Evolutionary conservation across 35 echinoderm and acorn worm species (phyloP).

Genomic region (Ophioderma brevispina): DNA sequence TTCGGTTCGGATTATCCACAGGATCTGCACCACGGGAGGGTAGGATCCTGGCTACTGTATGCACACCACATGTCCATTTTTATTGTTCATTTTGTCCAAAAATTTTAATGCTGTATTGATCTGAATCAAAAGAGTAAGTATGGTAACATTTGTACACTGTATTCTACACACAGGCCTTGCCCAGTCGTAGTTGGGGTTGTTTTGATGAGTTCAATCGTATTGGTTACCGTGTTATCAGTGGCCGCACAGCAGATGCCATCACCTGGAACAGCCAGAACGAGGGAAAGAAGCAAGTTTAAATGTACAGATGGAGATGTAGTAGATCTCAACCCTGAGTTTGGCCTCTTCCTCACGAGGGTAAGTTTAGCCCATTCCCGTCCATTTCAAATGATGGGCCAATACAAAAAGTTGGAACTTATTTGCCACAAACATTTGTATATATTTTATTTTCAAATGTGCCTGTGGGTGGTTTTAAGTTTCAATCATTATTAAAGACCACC

Average conservation of each 20-base stretch:
- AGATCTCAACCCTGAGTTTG: slow-evolving; percentile 96
- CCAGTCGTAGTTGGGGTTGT: slow-evolving; percentile 98
- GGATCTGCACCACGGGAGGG: too few species aligned
- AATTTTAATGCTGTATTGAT: too few species aligned
- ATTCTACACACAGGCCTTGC: slow-evolving; percentile 57
- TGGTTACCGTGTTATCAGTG: slow-evolving; percentile 78
- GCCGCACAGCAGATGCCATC: slow-evolving; percentile 99
- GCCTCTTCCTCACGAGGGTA: slow-evolving; percentile 98
- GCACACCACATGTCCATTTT: too few species aligned
- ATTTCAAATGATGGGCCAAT: background rate
- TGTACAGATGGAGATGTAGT: slow-evolving; percentile 94
- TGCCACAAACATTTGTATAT: background rate
- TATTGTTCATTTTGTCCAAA: too few species aligned
- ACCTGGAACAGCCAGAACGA: slow-evolving; percentile 89
- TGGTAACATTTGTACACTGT: too few species aligned
- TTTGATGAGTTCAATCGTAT: slow-evolving; percentile 99
- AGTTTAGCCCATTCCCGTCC: too few species aligned
- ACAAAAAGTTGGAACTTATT: background rate
- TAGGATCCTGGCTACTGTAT: too few species aligned
- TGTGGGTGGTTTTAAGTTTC: background rate
- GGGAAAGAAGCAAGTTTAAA: slow-evolving; percentile 91
- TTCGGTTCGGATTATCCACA: too few species aligned
- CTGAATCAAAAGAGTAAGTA: too few species aligned
- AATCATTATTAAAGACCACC: too few species aligned
- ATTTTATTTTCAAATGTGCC: background rate